phyloP scores from a whole-genome alignment of 2,797 vertebrate species.

The Melanotaenia trifasciata region DNA sequence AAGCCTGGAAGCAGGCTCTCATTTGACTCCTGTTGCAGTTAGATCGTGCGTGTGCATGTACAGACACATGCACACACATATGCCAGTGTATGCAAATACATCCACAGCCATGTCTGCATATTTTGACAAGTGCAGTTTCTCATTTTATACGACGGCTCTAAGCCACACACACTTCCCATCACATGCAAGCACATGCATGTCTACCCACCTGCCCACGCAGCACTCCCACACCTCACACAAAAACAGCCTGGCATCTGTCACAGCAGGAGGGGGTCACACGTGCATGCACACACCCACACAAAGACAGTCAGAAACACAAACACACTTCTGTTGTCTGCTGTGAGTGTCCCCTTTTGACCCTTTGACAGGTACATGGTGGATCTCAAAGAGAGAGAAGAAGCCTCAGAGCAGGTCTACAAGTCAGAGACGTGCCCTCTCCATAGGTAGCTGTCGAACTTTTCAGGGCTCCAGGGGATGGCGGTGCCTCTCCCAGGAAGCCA shows the following conservation, averaged over 20 bases:
- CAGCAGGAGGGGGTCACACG: constrained; percentile 51
- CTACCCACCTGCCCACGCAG: constrained; percentile 68
- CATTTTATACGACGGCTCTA: constrained; percentile 43
- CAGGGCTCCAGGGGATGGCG: constrained; percentile 70
- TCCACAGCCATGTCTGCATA: constrained; percentile 61
- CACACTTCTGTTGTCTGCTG: constrained; percentile 70
- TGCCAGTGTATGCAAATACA: constrained; percentile 63
- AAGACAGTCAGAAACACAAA: constrained; percentile 63
- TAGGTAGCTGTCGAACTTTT: constrained; percentile 82
- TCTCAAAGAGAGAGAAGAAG: constrained; percentile 80
- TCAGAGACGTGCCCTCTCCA: constrained; percentile 82
- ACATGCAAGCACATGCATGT: constrained; percentile 51
- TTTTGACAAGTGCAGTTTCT: constrained; percentile 69
- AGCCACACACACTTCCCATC: constrained; percentile 50
- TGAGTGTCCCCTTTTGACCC: constrained; percentile 76
- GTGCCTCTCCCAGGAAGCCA: constrained; percentile 82
- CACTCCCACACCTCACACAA: constrained; percentile 66
- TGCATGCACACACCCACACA: constrained; percentile 42
- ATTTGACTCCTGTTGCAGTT: constrained; percentile 47
- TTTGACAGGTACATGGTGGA: constrained; percentile 84
- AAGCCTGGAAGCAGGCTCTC: constrained; percentile 49
- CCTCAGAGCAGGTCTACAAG: constrained; percentile 79
- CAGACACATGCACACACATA: constrained; percentile 41
- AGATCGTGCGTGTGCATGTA: constrained; percentile 24
- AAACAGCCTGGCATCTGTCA: constrained; percentile 84